Conservation (phyloP, 2,888 invertebrate species). For the Pristionchus entomophagus region DNA sequence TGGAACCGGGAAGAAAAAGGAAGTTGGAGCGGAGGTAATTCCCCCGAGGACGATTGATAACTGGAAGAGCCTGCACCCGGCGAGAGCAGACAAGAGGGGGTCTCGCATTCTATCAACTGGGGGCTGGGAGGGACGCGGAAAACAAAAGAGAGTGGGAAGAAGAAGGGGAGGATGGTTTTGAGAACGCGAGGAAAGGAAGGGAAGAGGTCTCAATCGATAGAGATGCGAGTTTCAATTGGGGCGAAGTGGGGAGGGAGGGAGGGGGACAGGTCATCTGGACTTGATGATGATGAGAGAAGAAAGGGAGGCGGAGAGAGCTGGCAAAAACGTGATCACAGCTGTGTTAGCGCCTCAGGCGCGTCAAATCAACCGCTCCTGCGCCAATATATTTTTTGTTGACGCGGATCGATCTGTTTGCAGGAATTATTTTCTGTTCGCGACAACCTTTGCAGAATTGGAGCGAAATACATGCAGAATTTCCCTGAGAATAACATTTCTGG, state of each 20-base stretch:
- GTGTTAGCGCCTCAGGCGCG: background rate
- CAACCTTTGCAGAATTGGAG: too few relatives aligned
- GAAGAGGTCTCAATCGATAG: background rate
- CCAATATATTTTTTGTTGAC: too few relatives aligned
- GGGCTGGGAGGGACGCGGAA: background rate
- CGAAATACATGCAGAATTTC: too few relatives aligned
- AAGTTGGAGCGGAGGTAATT: background rate
- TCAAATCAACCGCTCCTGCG: too few relatives aligned
- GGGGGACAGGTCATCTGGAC: background rate
- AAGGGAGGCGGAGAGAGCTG: background rate
- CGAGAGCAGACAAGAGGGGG: background rate
- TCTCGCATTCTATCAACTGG: background rate
- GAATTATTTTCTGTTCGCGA: too few relatives aligned
- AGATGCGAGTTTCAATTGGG: background rate
- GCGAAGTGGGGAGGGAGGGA: background rate
- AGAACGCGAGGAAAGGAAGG: background rate
- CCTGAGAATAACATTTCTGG: too few relatives aligned
- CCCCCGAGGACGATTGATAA: background rate
- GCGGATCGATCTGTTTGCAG: too few relatives aligned
- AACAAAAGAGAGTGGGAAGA: background rate
- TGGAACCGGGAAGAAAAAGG: background rate
- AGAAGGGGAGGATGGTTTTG: background rate
- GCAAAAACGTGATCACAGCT: slow-evolving; percentile 35
- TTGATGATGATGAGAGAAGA: background rate
- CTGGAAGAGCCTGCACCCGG: background rate